Evolutionary conservation across 2,113 vertebrate species (phyloP).

Genomic region (Sapajus apella): DNA sequence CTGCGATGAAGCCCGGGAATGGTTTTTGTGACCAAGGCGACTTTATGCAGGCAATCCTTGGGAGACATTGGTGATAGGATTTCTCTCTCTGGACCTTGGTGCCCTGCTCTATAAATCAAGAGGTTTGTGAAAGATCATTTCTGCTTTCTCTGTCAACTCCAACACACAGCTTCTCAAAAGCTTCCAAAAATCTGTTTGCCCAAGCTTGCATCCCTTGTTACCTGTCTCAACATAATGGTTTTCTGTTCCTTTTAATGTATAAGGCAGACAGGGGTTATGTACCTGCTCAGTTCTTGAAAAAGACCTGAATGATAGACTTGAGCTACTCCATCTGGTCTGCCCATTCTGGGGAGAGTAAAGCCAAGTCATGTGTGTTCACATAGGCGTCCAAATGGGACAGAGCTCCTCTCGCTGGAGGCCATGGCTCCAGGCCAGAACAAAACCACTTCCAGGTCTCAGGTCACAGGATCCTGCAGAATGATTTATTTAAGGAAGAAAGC

Average conservation of each 20-base stretch:
- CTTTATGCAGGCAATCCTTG: background rate
- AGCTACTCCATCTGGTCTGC: background rate
- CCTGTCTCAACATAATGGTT: background rate
- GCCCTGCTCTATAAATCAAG: background rate
- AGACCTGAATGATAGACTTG: background rate
- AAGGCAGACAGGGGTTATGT: background rate
- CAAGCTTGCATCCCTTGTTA: background rate
- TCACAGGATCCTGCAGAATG: constrained; percentile 26
- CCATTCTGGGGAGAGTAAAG: background rate
- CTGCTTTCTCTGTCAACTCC: background rate
- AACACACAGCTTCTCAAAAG: background rate
- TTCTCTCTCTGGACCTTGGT: background rate
- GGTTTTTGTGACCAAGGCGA: background rate
- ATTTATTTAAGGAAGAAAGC: constrained; percentile 54
- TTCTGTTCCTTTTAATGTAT: background rate
- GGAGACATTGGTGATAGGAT: background rate
- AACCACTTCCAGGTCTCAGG: constrained; percentile 61
- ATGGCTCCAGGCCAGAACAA: constrained; percentile 30
- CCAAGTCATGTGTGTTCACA: background rate
- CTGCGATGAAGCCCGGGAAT: background rate
- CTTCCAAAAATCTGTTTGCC: background rate
- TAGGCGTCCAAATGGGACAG: constrained; percentile 3
- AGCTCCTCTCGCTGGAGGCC: constrained; percentile 43
- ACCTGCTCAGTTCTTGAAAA: background rate
- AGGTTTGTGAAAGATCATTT: background rate